These are phyloP conservation scores for Malurus leucopterus DNA, from an alignment of 2,797 vertebrate genomes.

Conservation along the genomic window DNA sequence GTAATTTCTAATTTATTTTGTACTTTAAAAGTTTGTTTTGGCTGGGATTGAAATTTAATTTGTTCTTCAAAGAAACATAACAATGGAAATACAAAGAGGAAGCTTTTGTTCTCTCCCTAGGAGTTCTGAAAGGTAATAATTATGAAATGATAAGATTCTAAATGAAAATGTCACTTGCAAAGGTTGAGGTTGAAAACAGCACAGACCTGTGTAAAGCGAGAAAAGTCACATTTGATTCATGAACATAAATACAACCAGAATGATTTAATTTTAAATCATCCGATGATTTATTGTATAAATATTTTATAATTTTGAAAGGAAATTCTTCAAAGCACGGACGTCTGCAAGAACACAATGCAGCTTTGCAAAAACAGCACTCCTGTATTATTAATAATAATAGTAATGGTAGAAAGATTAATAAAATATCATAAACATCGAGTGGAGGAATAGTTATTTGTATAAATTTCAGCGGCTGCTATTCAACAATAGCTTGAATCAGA, in stretches of 20 bases:
- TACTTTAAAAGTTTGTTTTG: constrained; percentile 74
- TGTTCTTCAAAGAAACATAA: constrained; percentile 73
- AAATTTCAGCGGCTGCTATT: constrained; percentile 15
- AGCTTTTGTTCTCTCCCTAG: constrained; percentile 71
- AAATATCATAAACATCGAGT: constrained; percentile 59
- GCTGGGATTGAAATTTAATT: constrained; percentile 72
- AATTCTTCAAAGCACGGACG: constrained; percentile 53
- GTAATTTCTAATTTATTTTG: constrained; percentile 69
- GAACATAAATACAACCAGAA: constrained; percentile 64
- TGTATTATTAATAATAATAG: constrained; percentile 61
- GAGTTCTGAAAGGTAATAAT: constrained; percentile 80
- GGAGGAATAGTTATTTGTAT: constrained; percentile 11
- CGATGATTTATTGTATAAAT: constrained; percentile 71
- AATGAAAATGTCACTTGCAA: constrained; percentile 78
- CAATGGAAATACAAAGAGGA: constrained; percentile 71
- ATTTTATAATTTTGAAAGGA: constrained; percentile 61
- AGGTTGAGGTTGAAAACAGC: constrained; percentile 73
- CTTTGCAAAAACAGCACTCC: constrained; percentile 27
- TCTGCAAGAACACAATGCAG: constrained; percentile 19
- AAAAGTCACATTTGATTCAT: constrained; percentile 69
- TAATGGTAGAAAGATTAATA: constrained; percentile 50
- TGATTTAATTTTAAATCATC: constrained; percentile 70
- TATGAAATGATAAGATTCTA: constrained; percentile 77
- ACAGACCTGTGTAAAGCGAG: constrained; percentile 57
- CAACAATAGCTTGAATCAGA: constrained; percentile 9